Conservation (phyloP, 1,140 invertebrate genomes). For the Sogatella furcifera region DNA sequence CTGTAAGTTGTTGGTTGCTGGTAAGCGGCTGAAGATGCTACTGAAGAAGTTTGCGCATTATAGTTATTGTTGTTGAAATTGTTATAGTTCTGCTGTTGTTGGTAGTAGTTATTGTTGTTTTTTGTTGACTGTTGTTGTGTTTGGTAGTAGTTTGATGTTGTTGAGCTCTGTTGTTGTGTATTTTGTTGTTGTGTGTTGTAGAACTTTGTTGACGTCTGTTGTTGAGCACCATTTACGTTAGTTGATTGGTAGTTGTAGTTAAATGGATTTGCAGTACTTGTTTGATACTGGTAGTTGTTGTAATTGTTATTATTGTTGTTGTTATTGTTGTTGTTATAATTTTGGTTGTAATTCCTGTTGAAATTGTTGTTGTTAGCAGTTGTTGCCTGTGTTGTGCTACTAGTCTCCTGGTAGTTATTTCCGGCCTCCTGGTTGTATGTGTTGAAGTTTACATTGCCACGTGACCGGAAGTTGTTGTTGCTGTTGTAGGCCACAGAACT, state of each 20-base stretch:
- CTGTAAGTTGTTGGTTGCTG: constrained; percentile 10
- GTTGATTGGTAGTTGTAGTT: constrained; percentile 10
- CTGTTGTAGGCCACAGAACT: constrained; percentile 24
- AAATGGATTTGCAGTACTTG: constrained; percentile 12
- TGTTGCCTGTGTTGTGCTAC: constrained; percentile 23
- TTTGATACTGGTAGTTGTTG: constrained; percentile 23
- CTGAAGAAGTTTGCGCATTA: no score
- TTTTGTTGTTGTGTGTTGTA: constrained; percentile 22
- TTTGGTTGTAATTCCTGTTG: constrained; percentile 24
- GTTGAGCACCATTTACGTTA: constrained; percentile 4
- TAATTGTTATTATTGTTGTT: constrained; percentile 10
- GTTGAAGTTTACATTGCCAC: constrained; percentile 19
- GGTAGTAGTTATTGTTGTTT: constrained; percentile 29
- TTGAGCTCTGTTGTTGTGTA: constrained; percentile 28
- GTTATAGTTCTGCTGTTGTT: constrained; percentile 10
- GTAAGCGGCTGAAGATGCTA: background rate
- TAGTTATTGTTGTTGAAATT: background rate
- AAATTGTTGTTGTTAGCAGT: constrained; percentile 28
- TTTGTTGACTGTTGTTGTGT: constrained; percentile 25
- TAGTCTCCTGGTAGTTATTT: constrained; percentile 19
- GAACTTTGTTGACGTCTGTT: constrained; percentile 26
- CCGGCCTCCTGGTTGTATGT: constrained; percentile 6
- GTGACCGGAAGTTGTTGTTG: constrained; percentile 21
- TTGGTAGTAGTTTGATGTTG: constrained; percentile 30
- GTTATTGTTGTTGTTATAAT: constrained; percentile 15